Base-by-base conservation (phyloP, 2,888 invertebrate species). In the Diarsia brunnea region DNA sequence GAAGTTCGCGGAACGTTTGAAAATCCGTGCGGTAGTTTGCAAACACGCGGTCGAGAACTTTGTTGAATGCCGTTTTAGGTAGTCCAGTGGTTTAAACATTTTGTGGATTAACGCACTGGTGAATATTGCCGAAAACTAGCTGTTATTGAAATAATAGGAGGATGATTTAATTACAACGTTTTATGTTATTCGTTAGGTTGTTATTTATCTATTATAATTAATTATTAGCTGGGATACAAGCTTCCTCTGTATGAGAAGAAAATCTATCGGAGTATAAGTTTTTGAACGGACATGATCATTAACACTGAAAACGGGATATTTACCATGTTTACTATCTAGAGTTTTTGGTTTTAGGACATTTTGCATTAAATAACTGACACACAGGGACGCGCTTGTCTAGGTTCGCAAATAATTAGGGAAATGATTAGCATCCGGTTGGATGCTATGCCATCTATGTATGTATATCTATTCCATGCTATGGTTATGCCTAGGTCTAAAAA, bases 1-100 rank as follows among this genome's bases (percentile, higher is more conserved):
- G 82, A 63, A 69, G 58, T 69, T 63, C n/a, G 81, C 27, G 69
- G 68, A 55, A 60, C 81, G 72, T 82, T 84, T 82, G 84, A 81
- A 84, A 82, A 84, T 70, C 75, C 31, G n/a, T 24, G 68, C 74
- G 24, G 74, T 72, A 84, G 74, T 75, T 84, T 43, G 71, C 31
- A 24, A 79, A 69, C 31, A 63, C 38, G 75, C 58, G 65, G 69
- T 60, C 43, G 63, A 31, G 61, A 82, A 82, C 72, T 84, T 82
- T 72, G 71, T 58, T 66, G 64, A 79, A 68, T 61, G 38, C 45
- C 24, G 66, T 69, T 72, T 64, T 60, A 31, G 72, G 72, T 31
- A 21, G 38, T 51, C 14, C n/a, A 38, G 69, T 11, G 47, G 38
- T 38, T 38, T 38, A 8, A 38, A 38, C 38, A 38, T 38, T 38